Conservation (phyloP, 2,797 vertebrate species). For the Cryptoprocta ferox region DNA sequence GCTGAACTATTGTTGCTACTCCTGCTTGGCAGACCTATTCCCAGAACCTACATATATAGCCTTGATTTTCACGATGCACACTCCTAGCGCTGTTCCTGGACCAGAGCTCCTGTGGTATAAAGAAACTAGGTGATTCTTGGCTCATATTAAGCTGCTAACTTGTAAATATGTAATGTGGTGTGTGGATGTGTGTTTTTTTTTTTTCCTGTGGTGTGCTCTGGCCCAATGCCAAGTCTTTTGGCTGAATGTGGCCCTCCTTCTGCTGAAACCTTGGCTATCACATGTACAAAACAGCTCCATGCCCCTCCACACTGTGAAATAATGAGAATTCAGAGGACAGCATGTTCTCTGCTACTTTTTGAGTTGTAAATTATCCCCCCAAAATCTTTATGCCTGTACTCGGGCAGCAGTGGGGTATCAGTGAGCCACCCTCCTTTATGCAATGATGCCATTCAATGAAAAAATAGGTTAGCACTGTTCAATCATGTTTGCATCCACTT, state of each 20-base stretch:
- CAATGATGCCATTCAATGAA: neutral
- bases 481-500: neutral
- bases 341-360: neutral
- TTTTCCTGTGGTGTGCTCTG: neutral
- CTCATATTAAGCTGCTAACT: neutral
- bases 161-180: neutral
- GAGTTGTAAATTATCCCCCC: too few species aligned
- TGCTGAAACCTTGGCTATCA: neutral
- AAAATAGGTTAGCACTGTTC: neutral
- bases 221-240: neutral
- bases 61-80: neutral
- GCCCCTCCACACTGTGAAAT: neutral
- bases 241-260: neutral
- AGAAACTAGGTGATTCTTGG: neutral
- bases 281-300: neutral
- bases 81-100: neutral
- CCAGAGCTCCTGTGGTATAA: rapidly evolving
- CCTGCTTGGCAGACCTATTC: neutral
- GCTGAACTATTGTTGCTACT: neutral
- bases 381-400: neutral
- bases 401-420: neutral
- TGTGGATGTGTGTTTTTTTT: neutral
- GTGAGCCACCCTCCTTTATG: neutral
- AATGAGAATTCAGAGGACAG: neutral
- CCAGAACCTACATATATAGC: neutral